Percentiles rank a stretch among this genome's conserved stretches.
These are phyloP conservation scores for Caloenas nicobarica DNA, from an alignment of 2,113 vertebrate genomes.

Conservation along the genomic window DNA sequence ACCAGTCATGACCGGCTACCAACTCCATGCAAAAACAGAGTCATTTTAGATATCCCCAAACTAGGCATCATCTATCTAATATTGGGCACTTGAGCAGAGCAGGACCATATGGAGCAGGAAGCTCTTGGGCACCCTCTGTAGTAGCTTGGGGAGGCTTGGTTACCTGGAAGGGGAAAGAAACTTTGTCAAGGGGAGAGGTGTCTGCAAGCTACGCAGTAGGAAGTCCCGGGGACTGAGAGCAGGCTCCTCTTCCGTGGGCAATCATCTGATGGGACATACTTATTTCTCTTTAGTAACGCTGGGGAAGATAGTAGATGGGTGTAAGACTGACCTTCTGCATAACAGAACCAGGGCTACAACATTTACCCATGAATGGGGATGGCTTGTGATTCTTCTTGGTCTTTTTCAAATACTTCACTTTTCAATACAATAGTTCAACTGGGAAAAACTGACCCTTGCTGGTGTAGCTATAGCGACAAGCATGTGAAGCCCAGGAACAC, in stretches of 20 bases:
- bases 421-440: background rate
- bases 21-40: background rate
- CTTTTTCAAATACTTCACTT: background rate
- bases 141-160: background rate
- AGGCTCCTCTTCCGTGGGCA: background rate
- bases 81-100: background rate
- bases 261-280: background rate
- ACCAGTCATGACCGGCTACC: too few species aligned
- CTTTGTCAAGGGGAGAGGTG: background rate
- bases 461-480: background rate
- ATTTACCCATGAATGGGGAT: background rate
- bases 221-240: background rate
- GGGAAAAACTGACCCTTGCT: background rate
- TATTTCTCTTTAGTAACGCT: background rate
- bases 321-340: background rate
- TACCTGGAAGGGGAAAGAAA: background rate
- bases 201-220: background rate
- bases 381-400: background rate
- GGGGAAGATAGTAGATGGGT: background rate
- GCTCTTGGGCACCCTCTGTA: background rate
- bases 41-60: background rate
- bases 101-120: rapidly evolving
- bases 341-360: background rate
- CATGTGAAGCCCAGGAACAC: background rate
- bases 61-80: background rate